Evolutionary conservation across 2,113 vertebrate species (phyloP), one percentile per base, ranked within the genome.

Genomic region (Orthonyx spaldingii): DNA sequence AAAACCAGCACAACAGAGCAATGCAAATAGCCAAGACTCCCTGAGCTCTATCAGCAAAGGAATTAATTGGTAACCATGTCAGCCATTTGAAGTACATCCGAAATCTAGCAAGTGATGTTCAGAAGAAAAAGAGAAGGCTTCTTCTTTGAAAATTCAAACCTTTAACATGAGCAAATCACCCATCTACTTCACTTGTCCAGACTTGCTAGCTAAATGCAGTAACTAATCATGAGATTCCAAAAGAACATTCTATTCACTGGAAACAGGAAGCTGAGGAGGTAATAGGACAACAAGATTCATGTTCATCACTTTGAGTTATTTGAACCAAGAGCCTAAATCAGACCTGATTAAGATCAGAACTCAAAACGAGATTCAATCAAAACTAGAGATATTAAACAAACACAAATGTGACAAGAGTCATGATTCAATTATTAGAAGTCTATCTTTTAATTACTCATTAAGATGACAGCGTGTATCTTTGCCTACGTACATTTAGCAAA

Each of bases 381-480:
- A 96, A 77, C 79, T 65, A 49, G 21, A 84, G 65, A 46, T 79
- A 61, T 63, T 94, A 93, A 94, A 94, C 84, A 97, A 97, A 96
- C 52, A 92, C 30, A 89, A 78, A 77, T 94, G 92, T 93, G 95
- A 96, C 94, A 90, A 87, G 70, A 91, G 81, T 72, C 74, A 16
- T 13, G 14, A 90, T 72, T 91, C 79, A 64, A 74, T 94, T 96
- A 89, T 96, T 96, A 95, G 50, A 87, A 87, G 69, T 72, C 89
- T 44, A 10, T 14, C 9, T 95, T 96, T 94, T 97, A 97, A 96
- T 96, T 94, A 75, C 90, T 93, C 77, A 94, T 92, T 90, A 89
- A 32, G 57, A 89, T 86, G 92, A 84, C 81, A 49, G 91, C 46
- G 90, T 70, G 49, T 39, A 52, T 90, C 92, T 91, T 91, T 94